Conservation (phyloP, 1,140 invertebrate species). For the Pararge aegeria region DNA sequence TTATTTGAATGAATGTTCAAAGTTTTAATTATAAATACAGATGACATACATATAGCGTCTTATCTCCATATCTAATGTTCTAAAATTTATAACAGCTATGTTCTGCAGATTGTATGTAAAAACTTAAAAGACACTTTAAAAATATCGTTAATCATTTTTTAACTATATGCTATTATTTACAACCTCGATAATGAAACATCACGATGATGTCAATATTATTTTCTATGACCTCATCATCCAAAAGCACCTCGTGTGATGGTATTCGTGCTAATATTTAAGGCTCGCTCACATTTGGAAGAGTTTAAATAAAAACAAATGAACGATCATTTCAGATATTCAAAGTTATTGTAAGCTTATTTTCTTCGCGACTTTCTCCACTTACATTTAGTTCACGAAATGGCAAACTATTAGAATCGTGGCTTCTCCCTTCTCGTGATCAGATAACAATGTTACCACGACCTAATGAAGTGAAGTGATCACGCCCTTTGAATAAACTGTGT, state of each 20-base stretch:
- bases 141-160: background rate
- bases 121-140: background rate
- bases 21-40: no score
- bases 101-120: background rate
- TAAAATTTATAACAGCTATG: background rate
- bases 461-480: constrained; percentile 23
- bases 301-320: no score
- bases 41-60: no score
- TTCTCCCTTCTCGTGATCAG: constrained; percentile 24
- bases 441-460: constrained; percentile 28
- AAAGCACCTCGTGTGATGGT: constrained; percentile 7
- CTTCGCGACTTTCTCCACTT: constrained; percentile 18
- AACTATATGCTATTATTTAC: background rate
- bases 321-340: background rate
- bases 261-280: background rate
- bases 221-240: constrained; percentile 19
- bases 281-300: background rate
- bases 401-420: constrained; percentile 27
- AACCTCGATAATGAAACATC: constrained; percentile 19
- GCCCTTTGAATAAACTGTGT: constrained; percentile 19
- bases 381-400: constrained; percentile 21
- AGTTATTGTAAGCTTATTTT: background rate
- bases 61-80: background rate
- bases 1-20: no score
- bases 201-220: constrained; percentile 26